A percentile compares a stretch with the other conserved stretches of the same genome.
Evolutionary conservation across 2,888 invertebrate genomes (phyloP).

Genomic region (Sinopyrophorus schimmeli): DNA sequence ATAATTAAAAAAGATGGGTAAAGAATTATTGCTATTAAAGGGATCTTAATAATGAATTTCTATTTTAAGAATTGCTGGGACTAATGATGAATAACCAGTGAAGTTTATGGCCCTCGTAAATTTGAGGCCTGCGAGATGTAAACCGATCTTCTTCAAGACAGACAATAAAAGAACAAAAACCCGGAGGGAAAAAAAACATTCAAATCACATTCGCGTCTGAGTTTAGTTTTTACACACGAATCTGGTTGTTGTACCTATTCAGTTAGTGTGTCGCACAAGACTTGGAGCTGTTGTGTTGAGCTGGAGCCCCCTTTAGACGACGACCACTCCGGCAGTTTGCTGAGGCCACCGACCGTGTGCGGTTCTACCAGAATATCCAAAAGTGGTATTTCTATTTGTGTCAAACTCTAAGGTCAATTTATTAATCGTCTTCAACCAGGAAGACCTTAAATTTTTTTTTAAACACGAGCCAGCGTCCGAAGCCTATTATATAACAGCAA

Average conservation of each 20-base stretch:
- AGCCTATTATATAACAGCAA: too few relatives aligned
- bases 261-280: constrained; percentile 2
- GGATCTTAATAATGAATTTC: too few relatives aligned
- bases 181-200: constrained; percentile 14
- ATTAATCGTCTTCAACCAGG: too few relatives aligned
- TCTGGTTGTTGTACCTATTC: constrained; percentile 22
- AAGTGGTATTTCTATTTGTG: constrained; percentile 7
- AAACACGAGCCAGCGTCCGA: too few relatives aligned
- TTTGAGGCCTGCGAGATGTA: too few relatives aligned
- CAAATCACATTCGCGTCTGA: constrained; percentile 16
- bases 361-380: constrained; percentile 15
- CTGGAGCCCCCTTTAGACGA: constrained; percentile 17
- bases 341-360: constrained; percentile 38
- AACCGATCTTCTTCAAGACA: too few relatives aligned
- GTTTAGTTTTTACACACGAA: constrained; percentile 13
- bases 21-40: too few relatives aligned
- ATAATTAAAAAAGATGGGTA: too few relatives aligned
- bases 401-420: constrained; percentile 10
- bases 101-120: too few relatives aligned
- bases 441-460: too few relatives aligned
- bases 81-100: too few relatives aligned
- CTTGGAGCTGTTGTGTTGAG: constrained; percentile 7
- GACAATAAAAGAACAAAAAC: constrained; percentile 21
- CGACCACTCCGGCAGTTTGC: constrained; percentile 25
- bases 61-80: too few relatives aligned